Evolutionary conservation across 2,113 vertebrate genomes (phyloP), one percentile per base, ranked within the genome.

Genomic region (Chionomys nivalis): DNA sequence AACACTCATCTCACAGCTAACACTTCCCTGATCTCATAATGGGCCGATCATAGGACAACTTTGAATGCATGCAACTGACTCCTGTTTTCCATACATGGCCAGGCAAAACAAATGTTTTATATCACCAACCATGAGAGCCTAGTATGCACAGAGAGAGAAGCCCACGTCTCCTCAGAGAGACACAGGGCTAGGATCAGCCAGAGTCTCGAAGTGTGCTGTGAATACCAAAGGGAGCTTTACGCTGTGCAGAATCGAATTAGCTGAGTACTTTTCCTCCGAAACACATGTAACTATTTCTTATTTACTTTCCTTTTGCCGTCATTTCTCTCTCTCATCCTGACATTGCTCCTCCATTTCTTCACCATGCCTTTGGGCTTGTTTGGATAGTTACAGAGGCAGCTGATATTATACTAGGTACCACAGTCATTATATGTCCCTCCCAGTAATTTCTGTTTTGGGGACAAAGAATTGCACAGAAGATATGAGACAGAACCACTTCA

Each of bases 371-470:
- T 66, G 44, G 21, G 21, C 65, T 81, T 70, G 26, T 94, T 65
- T 82, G 49, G 9, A 55, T 73, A 24, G 16, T 78, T 33, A 66
- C 8, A 87, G 72, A 96, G 52, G 36, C 87, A 78, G 73, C 83
- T 73, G 66, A 90, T 79, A 83, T 11, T 47, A 76, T 55, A 76
- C 65, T 44, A 72, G 11, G 24, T 87, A 49, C 14, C 52, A 31
- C 1, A 52, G 52, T 61, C 75, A 94, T 90, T 87, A 85, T 76
- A 47, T 81, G 72, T 89, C n/a, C 49, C 76, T 94, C 88, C 63
- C 73, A 75, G 68, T 78, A 24, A 90, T 86, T 14, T 93, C 92
- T 76, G 52, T 73, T 42, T 26, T 24, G 36, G 5, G 70, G 93
- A 70, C 68, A 31, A 81, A 87, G 70, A 93, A 77, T 73, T 36